Percentiles rank a stretch among this genome's conserved stretches.
Evolutionary conservation across 2,888 invertebrate species (phyloP).

Genomic region (Drosophila mayaguana): DNA sequence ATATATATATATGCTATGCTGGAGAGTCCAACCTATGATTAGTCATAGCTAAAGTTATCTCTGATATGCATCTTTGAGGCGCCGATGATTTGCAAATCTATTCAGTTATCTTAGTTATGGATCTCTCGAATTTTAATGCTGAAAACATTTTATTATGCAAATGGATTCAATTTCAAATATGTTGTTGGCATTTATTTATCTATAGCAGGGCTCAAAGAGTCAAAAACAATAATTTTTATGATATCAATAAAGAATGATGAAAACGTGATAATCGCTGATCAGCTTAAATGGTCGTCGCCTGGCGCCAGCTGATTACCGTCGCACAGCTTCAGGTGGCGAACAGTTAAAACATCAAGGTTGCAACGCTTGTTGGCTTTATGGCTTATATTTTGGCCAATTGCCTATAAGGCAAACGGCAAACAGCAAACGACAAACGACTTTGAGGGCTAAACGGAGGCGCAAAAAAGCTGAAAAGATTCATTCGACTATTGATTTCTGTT

Average conservation of each 20-base stretch:
- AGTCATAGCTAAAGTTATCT: slow-evolving; percentile 65
- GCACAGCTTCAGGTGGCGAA: slow-evolving; percentile 75
- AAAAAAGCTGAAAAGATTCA: slow-evolving; percentile 35
- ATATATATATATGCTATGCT: not conserved
- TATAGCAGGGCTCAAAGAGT: slow-evolving; percentile 53
- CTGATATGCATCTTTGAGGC: slow-evolving; percentile 66
- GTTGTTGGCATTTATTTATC: slow-evolving; percentile 64
- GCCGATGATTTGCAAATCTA: slow-evolving; percentile 72
- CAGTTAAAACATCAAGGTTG: slow-evolving; percentile 72
- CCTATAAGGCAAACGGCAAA: slow-evolving; percentile 14
- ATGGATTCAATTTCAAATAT: slow-evolving; percentile 67
- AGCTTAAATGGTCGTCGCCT: slow-evolving; percentile 76
- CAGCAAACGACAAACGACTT: slow-evolving; percentile 21
- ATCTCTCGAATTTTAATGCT: slow-evolving; percentile 61
- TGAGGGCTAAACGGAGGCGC: slow-evolving; percentile 50
- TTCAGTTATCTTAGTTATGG: slow-evolving; percentile 64
- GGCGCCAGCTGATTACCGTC: slow-evolving; percentile 79
- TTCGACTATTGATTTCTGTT: slow-evolving; percentile 63
- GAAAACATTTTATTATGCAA: slow-evolving; percentile 68
- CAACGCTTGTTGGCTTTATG: slow-evolving; percentile 75
- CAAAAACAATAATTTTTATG: slow-evolving; percentile 79
- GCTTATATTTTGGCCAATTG: slow-evolving; percentile 59
- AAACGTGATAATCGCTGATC: slow-evolving; percentile 81
- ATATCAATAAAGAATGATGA: slow-evolving; percentile 81
- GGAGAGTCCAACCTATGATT: slow-evolving; percentile 34